Conservation (phyloP, 2,888 invertebrate genomes). For the Cosmia trapezina region DNA sequence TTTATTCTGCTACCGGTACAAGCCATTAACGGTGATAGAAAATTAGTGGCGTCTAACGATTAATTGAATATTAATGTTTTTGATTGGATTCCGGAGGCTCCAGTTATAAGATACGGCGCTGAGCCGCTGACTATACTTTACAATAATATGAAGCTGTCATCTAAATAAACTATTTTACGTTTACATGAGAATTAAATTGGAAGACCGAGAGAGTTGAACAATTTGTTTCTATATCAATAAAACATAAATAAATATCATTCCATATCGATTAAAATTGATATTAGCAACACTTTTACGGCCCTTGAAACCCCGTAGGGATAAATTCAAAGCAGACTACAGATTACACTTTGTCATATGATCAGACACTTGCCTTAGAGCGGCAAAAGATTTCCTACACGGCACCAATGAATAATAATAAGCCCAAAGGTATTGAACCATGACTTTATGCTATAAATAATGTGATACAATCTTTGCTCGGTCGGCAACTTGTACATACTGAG, state of each 20-base stretch:
- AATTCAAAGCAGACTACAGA: conserved; percentile 51
- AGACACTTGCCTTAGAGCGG: conserved; percentile 61
- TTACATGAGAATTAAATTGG: conserved; percentile 18
- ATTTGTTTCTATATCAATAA: conserved; percentile 27
- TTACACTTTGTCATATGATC: conserved; percentile 67
- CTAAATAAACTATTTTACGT: conserved; percentile 16
- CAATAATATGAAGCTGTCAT: conserved; percentile 46
- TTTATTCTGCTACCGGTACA: conserved; percentile 62
- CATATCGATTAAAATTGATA: conserved; percentile 50
- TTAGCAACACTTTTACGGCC: conserved; percentile 36
- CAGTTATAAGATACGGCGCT: conserved; percentile 32
- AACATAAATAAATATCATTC: conserved; percentile 23
- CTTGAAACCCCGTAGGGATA: conserved; percentile 39
- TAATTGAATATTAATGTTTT: conserved; percentile 60
- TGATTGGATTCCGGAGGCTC: conserved; percentile 56
- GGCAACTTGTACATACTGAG: conserved; percentile 65
- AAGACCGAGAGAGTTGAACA: not conserved
- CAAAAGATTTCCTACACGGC: conserved; percentile 73
- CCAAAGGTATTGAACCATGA: conserved; percentile 81
- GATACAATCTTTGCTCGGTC: conserved; percentile 80
- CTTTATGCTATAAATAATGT: conserved; percentile 82
- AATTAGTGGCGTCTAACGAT: conserved; percentile 61
- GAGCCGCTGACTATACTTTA: conserved; percentile 27
- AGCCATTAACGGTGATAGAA: conserved; percentile 62
- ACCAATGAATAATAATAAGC: conserved; percentile 82